Evolutionary conservation across 2,113 vertebrate genomes (phyloP).

Genomic region (Lichenostomus cassidix): DNA sequence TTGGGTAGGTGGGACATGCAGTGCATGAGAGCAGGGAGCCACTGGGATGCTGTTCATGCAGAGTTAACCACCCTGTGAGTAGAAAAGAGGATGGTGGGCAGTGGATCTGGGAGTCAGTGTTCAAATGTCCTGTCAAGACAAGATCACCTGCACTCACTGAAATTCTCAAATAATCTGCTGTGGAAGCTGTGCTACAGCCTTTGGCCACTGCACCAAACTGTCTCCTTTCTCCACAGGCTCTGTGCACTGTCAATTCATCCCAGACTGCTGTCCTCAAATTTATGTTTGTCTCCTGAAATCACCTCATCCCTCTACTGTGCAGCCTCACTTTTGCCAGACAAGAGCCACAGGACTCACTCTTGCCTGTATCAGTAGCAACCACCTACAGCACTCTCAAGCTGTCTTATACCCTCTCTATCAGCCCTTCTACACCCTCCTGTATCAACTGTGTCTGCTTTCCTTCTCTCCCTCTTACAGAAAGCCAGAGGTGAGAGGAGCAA

Average conservation of each 20-base stretch:
- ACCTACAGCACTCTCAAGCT: not conserved
- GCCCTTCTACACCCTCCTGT: not conserved
- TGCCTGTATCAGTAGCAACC: not conserved
- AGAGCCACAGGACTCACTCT: not conserved
- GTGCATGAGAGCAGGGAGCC: not conserved
- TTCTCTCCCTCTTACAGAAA: not conserved
- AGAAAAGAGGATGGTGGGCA: not conserved
- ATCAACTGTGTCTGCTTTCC: not conserved
- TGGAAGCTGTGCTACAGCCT: not conserved
- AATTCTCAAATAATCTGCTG: not conserved
- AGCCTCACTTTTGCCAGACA: not conserved
- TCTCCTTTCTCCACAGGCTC: not conserved
- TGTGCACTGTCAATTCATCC: not conserved
- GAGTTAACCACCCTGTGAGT: not conserved
- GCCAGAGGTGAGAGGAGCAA: not conserved
- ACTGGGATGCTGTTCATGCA: not conserved
- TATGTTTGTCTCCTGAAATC: not conserved
- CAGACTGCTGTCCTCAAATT: not conserved
- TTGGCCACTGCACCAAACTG: accelerated
- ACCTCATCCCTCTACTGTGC: not conserved
- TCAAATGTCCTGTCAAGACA: not conserved
- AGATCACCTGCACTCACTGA: not conserved
- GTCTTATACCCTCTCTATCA: not conserved
- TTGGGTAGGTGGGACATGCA: not conserved
- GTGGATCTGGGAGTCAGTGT: not conserved